Conservation (phyloP, 2,797 vertebrate species). For the Esox lucius region DNA sequence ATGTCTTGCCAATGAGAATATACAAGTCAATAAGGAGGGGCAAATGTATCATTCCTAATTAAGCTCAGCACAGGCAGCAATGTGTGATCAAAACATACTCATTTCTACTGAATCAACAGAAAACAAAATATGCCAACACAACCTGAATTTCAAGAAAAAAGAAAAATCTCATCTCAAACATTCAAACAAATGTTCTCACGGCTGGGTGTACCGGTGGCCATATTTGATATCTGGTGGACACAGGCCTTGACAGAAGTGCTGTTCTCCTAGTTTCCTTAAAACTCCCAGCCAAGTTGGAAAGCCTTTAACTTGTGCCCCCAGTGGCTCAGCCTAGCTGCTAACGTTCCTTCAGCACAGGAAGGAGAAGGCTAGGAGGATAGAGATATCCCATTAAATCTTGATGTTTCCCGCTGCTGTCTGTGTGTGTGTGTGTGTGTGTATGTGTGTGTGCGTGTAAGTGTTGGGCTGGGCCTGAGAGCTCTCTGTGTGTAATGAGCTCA, state of each 20-base stretch:
- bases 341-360: background rate
- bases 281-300: background rate
- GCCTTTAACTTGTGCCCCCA: background rate
- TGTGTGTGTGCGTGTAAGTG: slow-evolving; percentile 17
- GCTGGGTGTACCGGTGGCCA: background rate
- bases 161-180: background rate
- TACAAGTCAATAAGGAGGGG: background rate
- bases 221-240: background rate
- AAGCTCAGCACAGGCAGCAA: background rate
- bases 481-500: slow-evolving; percentile 53
- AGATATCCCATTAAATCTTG: slow-evolving; percentile 22
- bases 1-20: background rate
- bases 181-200: background rate
- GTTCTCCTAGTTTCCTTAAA: background rate
- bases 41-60: background rate
- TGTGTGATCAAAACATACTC: background rate
- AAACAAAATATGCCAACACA: background rate
- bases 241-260: background rate
- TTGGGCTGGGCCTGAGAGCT: slow-evolving; percentile 33
- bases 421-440: slow-evolving; percentile 25
- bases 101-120: background rate
- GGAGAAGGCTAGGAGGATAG: slow-evolving; percentile 3
- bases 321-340: slow-evolving; percentile 5
- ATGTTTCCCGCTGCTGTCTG: slow-evolving; percentile 11
- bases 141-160: background rate